phyloP scores from a whole-genome alignment of 1,140 invertebrate genomes.

The Anoplolepis gracilipes region DNA sequence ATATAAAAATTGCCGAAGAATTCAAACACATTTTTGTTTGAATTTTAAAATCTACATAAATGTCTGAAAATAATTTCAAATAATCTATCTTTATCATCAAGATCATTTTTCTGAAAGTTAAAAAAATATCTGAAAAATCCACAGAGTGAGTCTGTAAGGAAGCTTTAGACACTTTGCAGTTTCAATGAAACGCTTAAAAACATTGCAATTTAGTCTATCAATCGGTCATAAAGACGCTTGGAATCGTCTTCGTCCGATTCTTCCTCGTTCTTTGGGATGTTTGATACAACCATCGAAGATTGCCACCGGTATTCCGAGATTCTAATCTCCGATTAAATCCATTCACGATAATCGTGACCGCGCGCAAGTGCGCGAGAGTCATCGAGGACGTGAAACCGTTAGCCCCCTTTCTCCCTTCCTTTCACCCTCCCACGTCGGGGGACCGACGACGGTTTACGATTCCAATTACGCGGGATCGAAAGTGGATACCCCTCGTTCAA shows the following conservation, averaged over 20 bases:
- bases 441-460: conserved; percentile 73
- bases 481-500: conserved; percentile 74
- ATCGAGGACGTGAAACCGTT: conserved; percentile 16
- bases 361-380: conserved; percentile 16
- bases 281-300: conserved; percentile 12
- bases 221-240: neutral
- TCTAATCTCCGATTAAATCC: conserved; percentile 55
- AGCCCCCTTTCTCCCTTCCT: neutral
- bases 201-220: neutral
- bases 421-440: neutral
- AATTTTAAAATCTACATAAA: too few species aligned
- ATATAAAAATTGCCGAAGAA: too few species aligned
- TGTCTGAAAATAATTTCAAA: too few species aligned
- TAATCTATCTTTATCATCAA: too few species aligned
- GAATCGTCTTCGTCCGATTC: neutral
- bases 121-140: too few species aligned
- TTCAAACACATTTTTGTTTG: too few species aligned
- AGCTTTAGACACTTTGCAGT: too few species aligned
- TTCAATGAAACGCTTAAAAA: too few species aligned
- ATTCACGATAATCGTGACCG: conserved; percentile 45
- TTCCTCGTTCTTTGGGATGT: neutral
- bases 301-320: conserved; percentile 19
- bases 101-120: too few species aligned
- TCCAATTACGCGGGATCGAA: conserved; percentile 79
- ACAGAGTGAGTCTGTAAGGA: too few species aligned